Percentiles rank a stretch among this genome's conserved stretches.
Conservation (phyloP, 1,140 invertebrate species). For the Chymomyza costata region DNA sequence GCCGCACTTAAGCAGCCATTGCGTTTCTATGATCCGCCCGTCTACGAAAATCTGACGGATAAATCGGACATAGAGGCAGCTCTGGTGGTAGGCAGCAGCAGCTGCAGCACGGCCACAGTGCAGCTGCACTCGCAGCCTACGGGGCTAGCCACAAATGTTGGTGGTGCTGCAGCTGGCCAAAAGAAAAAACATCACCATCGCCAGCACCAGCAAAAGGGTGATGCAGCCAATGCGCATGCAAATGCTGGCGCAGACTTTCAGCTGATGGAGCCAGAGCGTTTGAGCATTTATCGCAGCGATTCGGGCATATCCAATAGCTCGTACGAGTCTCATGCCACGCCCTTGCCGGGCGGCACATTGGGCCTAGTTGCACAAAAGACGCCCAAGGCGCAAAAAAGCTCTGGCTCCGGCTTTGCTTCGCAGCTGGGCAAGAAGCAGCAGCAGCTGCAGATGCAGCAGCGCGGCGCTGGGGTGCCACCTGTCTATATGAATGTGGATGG, state of each 20-base stretch:
- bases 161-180: constrained; percentile 22
- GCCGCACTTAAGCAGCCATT: constrained; percentile 22
- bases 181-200: constrained; percentile 71
- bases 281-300: constrained; percentile 73
- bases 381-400: constrained; percentile 16
- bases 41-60: constrained; percentile 76
- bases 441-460: constrained; percentile 6
- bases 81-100: constrained; percentile 23
- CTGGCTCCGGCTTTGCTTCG: background rate
- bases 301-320: constrained; percentile 74
- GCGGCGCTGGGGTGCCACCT: constrained; percentile 22
- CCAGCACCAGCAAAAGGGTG: constrained; percentile 64
- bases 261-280: constrained; percentile 61
- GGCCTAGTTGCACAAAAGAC: constrained; percentile 12
- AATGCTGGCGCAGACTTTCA: constrained; percentile 39
- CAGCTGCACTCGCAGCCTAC: constrained; percentile 48
- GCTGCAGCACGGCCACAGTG: constrained; percentile 40
- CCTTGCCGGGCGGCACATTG: constrained; percentile 21
- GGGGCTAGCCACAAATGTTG: constrained; percentile 4
- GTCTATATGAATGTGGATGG: constrained; percentile 56
- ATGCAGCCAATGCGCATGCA: constrained; percentile 29
- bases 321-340: constrained; percentile 60
- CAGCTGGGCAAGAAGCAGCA: background rate
- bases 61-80: constrained; percentile 46
- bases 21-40: constrained; percentile 59